Evolutionary conservation across 2,888 invertebrate species (phyloP).

Genomic region (Drosophila kokeensis): DNA sequence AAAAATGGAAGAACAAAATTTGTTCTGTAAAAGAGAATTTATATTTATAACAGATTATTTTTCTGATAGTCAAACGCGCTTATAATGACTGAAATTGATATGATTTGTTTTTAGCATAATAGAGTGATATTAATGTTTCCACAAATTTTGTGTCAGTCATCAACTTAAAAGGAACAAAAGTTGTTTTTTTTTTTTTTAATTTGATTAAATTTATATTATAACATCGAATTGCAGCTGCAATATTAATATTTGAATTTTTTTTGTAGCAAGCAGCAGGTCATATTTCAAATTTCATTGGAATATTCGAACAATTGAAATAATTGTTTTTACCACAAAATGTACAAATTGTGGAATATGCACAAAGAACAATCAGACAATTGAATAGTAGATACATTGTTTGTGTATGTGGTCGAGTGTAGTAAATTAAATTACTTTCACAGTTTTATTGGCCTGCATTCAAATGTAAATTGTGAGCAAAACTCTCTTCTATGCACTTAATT

Average conservation of each 20-base stretch:
- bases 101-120: constrained; percentile 15
- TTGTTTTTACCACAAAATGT: constrained; percentile 24
- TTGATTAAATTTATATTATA: neutral
- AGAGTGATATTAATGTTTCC: constrained; percentile 4
- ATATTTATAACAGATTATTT: constrained; percentile 22
- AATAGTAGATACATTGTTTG: constrained; percentile 11
- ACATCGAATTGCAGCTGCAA: neutral
- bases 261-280: neutral
- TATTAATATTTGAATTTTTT: neutral
- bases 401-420: constrained; percentile 18
- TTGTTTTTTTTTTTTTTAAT: neutral
- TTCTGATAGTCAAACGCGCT: constrained; percentile 7
- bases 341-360: neutral
- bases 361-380: constrained; percentile 40
- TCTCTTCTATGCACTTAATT: constrained; percentile 28
- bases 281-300: constrained; percentile 30
- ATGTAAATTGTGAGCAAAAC: constrained; percentile 19
- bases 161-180: neutral
- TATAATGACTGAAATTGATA: constrained; percentile 27
- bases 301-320: constrained; percentile 23
- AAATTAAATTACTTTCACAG: constrained; percentile 60
- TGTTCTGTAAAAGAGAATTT: constrained; percentile 15
- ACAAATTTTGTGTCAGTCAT: constrained; percentile 14
- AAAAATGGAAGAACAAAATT: constrained; percentile 12
- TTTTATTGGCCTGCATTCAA: constrained; percentile 52